phyloP scores from a whole-genome alignment of 2,113 vertebrate species.

The Ceyx cyanopectus region DNA sequence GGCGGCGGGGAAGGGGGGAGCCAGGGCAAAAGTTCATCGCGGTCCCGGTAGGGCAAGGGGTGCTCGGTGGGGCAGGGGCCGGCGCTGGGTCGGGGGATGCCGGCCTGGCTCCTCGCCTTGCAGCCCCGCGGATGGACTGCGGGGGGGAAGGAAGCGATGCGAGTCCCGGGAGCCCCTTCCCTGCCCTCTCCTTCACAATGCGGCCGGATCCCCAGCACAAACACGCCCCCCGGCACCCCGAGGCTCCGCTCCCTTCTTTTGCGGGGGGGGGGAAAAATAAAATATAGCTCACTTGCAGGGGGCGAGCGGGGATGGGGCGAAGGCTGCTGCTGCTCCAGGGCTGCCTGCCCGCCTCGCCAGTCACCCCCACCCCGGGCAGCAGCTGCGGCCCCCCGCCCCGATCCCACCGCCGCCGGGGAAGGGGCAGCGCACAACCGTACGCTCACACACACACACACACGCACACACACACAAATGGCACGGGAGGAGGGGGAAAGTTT shows the following conservation, averaged over 20 bases:
- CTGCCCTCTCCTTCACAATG: slow-evolving; percentile 45
- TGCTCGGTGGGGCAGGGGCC: slow-evolving; percentile 9
- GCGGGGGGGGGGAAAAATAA: background rate
- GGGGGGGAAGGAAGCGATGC: background rate
- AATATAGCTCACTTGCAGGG: background rate
- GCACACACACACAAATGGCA: slow-evolving; percentile 22
- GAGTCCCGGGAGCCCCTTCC: slow-evolving; percentile 40
- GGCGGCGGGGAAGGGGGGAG: background rate
- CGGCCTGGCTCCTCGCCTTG: slow-evolving; percentile 22
- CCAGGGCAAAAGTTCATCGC: slow-evolving; percentile 65
- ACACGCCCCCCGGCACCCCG: slow-evolving; percentile 16
- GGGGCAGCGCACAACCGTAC: background rate
- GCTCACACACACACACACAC: background rate
- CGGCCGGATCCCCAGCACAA: slow-evolving; percentile 17
- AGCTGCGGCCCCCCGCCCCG: slow-evolving; percentile 36
- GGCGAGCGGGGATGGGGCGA: background rate
- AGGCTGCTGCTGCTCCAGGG: background rate
- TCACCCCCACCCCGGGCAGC: slow-evolving; percentile 11
- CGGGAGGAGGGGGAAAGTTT: slow-evolving; percentile 53
- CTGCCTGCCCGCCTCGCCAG: background rate
- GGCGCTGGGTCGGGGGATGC: background rate
- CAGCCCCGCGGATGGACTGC: slow-evolving; percentile 22
- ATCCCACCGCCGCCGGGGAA: background rate
- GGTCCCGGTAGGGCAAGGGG: background rate
- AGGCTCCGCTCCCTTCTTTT: background rate